Evolutionary conservation across 2,888 invertebrate species (phyloP).

Genomic region (Melanophora roralis): DNA sequence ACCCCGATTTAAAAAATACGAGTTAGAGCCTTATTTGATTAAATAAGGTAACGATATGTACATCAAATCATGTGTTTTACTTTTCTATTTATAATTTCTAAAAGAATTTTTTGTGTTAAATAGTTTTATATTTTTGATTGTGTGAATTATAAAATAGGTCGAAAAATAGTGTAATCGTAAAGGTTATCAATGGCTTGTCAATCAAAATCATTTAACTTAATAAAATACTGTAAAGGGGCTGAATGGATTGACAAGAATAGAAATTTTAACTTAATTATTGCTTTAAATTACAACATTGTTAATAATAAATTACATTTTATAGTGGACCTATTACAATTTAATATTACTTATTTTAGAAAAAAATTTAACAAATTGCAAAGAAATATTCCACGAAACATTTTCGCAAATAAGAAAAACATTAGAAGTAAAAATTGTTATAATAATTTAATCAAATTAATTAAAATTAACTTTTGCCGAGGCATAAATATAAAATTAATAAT

Average conservation of each 20-base stretch:
- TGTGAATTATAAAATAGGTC: constrained; percentile 3
- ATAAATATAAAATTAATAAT: too few species aligned
- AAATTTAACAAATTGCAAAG: background rate
- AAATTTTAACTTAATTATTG: background rate
- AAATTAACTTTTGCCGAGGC: too few species aligned
- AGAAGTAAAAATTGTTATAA: too few species aligned
- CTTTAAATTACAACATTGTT: background rate
- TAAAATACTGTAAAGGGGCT: background rate
- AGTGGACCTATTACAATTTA: background rate
- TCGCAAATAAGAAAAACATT: background rate
- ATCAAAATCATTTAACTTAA: constrained; percentile 16
- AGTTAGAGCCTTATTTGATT: too few species aligned
- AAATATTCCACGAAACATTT: too few species aligned
- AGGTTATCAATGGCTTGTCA: constrained; percentile 31
- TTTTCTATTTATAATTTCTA: too few species aligned
- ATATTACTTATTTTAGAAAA: background rate
- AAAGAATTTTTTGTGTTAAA: background rate
- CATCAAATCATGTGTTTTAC: too few species aligned
- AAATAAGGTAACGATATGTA: too few species aligned
- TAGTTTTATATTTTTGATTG: background rate
- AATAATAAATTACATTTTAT: background rate
- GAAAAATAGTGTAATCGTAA: background rate
- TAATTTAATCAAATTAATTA: too few species aligned
- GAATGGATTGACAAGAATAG: background rate
- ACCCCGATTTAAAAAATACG: too few species aligned